These are phyloP conservation scores for Drosophila fungiperda DNA, from an alignment of 2,888 invertebrate species.

Conservation along the genomic window DNA sequence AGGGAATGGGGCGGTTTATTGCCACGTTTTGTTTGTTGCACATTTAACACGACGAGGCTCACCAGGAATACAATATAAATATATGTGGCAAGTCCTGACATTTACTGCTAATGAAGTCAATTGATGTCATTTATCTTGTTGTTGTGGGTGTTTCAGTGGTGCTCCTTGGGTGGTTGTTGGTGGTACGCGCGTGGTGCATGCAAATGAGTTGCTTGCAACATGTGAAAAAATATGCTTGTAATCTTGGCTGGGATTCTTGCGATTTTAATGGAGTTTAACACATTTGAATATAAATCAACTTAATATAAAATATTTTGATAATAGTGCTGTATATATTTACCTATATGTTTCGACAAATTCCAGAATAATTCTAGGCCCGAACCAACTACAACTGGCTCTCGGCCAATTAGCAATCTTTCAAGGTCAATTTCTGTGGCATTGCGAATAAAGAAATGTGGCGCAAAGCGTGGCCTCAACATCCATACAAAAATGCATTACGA, in stretches of 20 bases:
- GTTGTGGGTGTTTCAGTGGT: conserved; percentile 16
- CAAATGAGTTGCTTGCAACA: conserved; percentile 33
- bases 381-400: conserved; percentile 5
- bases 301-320: too few relatives aligned
- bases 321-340: background rate
- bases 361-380: background rate
- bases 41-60: conserved; percentile 60
- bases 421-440: conserved; percentile 64
- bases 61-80: conserved; percentile 26
- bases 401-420: conserved; percentile 63
- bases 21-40: conserved; percentile 60
- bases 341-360: background rate
- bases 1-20: conserved; percentile 11
- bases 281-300: background rate
- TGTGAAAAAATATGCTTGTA: conserved; percentile 31
- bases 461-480: conserved; percentile 55
- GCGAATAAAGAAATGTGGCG: conserved; percentile 50
- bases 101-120: conserved; percentile 84
- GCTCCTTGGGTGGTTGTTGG: conserved; percentile 4
- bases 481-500: conserved; percentile 43
- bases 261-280: background rate
- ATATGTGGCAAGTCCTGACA: conserved; percentile 58
- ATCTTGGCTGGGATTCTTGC: conserved; percentile 26
- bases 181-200: conserved; percentile 15
- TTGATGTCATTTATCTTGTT: conserved; percentile 82